A percentile compares a stretch with the other conserved stretches of the same genome.
Conservation (phyloP, 2,113 vertebrate genomes). For the Agelaius tricolor region DNA sequence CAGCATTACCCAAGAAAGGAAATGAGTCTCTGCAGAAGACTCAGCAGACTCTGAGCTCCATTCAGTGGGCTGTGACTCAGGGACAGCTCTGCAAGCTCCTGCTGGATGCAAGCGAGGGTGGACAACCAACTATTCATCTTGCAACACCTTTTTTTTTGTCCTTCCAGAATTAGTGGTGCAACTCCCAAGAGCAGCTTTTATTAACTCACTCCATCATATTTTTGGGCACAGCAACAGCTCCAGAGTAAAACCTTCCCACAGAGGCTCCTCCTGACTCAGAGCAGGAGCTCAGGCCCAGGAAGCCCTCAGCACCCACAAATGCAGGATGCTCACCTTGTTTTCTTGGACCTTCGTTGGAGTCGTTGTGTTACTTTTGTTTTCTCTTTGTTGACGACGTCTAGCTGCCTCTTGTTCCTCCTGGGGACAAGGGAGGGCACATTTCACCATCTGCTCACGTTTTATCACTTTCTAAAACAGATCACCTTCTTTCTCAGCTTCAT, state of each 20-base stretch:
- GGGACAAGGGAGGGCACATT: not conserved
- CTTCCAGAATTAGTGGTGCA: not conserved
- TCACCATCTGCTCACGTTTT: not conserved
- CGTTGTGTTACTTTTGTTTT: constrained; percentile 92
- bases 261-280: not conserved
- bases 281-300: not conserved
- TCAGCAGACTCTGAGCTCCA: not conserved
- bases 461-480: not conserved
- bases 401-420: constrained; percentile 98
- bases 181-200: not conserved
- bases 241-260: not conserved
- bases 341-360: constrained; percentile 94
- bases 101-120: not conserved
- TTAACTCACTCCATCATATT: not conserved
- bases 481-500: not conserved
- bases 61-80: not conserved
- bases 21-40: not conserved
- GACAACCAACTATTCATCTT: not conserved
- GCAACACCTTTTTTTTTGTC: not conserved
- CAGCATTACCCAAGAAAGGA: not conserved
- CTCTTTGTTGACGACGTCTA: constrained; percentile 90
- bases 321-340: constrained; percentile 74
- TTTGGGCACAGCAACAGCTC: not conserved
- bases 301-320: not conserved
- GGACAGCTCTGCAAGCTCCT: not conserved